Percentiles rank a stretch among this genome's conserved stretches.
These are phyloP conservation scores for Drosophila grimshawi DNA, from an alignment of 1,140 invertebrate species.

Conservation along the genomic window DNA sequence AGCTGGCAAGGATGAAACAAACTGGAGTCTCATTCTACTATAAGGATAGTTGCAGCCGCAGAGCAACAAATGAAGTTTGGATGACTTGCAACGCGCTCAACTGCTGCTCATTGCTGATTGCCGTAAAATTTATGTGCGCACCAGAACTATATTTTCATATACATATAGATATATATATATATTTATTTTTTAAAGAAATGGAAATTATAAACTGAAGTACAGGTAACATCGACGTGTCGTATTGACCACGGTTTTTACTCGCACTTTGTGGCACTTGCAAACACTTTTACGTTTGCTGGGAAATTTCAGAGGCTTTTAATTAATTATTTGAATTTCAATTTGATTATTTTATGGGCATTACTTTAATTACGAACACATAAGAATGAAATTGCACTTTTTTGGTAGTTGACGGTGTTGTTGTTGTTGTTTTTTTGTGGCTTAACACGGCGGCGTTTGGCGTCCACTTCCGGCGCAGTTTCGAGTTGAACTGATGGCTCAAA, in stretches of 20 bases:
- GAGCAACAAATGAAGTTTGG: constrained; percentile 80
- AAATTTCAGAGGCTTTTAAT: constrained; percentile 30
- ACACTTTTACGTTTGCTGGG: constrained; percentile 36
- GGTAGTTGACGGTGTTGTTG: not conserved
- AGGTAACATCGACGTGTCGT: constrained; percentile 34
- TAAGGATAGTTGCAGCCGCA: constrained; percentile 43
- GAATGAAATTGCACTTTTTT: constrained; percentile 13
- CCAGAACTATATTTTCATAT: constrained; percentile 14
- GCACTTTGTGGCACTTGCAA: constrained; percentile 21
- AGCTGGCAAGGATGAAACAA: constrained; percentile 41
- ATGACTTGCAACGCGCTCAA: constrained; percentile 66
- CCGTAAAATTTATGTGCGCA: constrained; percentile 77
- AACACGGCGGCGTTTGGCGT: constrained; percentile 62
- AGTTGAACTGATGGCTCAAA: constrained; percentile 67
- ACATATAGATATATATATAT: constrained; percentile 4
- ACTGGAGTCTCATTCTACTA: constrained; percentile 22
- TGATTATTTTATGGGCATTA: constrained; percentile 32
- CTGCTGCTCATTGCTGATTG: constrained; percentile 59
- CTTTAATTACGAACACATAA: constrained; percentile 3
- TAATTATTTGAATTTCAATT: constrained; percentile 30
- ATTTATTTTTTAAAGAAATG: constrained; percentile 59
- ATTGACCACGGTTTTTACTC: constrained; percentile 26
- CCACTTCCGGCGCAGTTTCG: constrained; percentile 79
- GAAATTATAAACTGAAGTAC: constrained; percentile 53
- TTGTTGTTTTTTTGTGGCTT: constrained; percentile 9